Evolutionary conservation across 2,113 vertebrate genomes (phyloP).

Genomic region (Etheostoma spectabile): DNA sequence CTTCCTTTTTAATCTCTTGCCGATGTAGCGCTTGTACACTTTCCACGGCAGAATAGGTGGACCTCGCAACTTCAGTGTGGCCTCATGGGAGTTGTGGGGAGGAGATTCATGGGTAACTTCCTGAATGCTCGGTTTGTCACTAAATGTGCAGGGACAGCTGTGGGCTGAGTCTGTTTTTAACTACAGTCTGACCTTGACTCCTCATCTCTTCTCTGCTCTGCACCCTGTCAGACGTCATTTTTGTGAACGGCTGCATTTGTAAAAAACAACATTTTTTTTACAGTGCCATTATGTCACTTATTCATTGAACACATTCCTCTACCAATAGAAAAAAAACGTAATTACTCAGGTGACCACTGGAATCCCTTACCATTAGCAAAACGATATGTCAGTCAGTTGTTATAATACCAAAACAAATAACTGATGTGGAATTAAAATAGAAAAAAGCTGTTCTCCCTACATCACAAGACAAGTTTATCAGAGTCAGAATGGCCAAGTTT

Average conservation of each 20-base stretch:
- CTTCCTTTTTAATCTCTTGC: conserved; percentile 62
- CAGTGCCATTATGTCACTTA: not conserved
- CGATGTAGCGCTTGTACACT: conserved; percentile 78
- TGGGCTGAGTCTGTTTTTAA: conserved; percentile 45
- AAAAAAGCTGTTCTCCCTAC: no score
- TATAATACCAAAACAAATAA: not conserved
- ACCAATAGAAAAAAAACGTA: not conserved
- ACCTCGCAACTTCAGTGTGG: conserved; percentile 84
- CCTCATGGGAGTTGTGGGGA: conserved; percentile 86
- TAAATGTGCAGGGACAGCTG: conserved; percentile 41
- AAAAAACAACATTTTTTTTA: not conserved
- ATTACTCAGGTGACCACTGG: not conserved
- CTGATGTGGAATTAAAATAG: not conserved
- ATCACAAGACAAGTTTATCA: no score
- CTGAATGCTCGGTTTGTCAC: conserved; percentile 80
- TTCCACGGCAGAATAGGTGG: conserved; percentile 83
- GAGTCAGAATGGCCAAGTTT: no score
- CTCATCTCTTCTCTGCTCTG: conserved; percentile 50
- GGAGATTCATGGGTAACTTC: conserved; percentile 87
- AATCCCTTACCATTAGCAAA: conserved; percentile 1
- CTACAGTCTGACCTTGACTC: conserved; percentile 71
- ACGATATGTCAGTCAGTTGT: not conserved
- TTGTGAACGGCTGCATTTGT: conserved; percentile 33
- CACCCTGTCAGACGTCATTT: not conserved
- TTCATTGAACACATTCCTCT: not conserved